These are phyloP conservation scores for Tupaia tana DNA, from an alignment of 2,113 vertebrate species.

Conservation along the genomic window DNA sequence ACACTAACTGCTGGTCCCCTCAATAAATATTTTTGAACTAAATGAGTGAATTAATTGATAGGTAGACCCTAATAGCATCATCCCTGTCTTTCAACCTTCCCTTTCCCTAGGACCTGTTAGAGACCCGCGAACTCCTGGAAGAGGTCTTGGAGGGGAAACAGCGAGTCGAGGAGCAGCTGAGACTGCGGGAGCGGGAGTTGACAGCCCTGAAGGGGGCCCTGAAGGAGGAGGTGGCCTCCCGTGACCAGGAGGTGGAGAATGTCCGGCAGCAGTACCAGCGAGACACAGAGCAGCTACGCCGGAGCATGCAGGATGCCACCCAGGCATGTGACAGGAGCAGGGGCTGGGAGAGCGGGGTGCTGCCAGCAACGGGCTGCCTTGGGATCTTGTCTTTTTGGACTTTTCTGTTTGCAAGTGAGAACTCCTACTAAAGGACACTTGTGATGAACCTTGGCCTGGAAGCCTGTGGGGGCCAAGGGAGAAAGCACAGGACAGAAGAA, in stretches of 20 bases:
- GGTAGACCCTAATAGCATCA: not conserved
- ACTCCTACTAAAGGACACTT: not conserved
- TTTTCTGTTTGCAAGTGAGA: not conserved
- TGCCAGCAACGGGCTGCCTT: not conserved
- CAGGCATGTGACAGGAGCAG: conserved; percentile 85
- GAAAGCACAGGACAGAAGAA: not conserved
- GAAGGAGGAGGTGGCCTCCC: conserved; percentile 89
- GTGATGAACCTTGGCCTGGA: not conserved
- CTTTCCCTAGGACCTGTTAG: conserved; percentile 89
- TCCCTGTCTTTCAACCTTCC: not conserved
- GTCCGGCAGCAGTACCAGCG: conserved; percentile 92
- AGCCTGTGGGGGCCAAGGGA: not conserved
- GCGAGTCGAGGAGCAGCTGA: conserved; percentile 91
- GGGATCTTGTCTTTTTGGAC: not conserved
- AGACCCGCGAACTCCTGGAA: conserved; percentile 90
- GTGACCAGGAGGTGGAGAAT: conserved; percentile 84
- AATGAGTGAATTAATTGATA: not conserved
- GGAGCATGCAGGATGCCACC: conserved; percentile 92
- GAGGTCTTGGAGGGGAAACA: conserved; percentile 87
- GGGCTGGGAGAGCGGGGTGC: rapidly evolving
- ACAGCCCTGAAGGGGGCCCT: conserved; percentile 88
- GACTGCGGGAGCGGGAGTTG: conserved; percentile 91
- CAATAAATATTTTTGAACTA: not conserved
- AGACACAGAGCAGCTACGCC: conserved; percentile 92
- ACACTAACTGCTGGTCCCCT: not conserved